A percentile compares a stretch with the other conserved stretches of the same genome.
Conservation (phyloP, 2,113 vertebrate genomes). For the Holacanthus passer region DNA sequence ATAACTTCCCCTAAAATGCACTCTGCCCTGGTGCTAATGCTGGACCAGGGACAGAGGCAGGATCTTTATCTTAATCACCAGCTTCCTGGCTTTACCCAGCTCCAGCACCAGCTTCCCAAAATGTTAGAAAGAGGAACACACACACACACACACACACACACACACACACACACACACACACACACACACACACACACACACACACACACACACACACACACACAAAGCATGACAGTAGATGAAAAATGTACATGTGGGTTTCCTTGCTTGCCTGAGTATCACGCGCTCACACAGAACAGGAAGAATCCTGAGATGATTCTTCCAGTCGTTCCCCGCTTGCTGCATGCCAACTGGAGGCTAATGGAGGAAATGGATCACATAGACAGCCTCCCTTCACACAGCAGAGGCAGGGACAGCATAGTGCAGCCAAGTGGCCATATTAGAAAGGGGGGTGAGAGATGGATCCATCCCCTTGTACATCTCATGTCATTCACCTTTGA, state of each 20-base stretch:
- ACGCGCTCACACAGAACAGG: conserved; percentile 32
- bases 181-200: background rate
- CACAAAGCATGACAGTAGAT: conserved; percentile 20
- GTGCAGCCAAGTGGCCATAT: conserved; percentile 47
- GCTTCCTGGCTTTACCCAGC: conserved; percentile 48
- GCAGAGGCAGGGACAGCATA: conserved; percentile 18
- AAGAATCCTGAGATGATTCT: conserved; percentile 58
- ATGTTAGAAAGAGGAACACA: background rate
- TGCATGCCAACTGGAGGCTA: conserved; percentile 60
- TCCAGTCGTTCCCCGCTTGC: conserved; percentile 56
- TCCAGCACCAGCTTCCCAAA: conserved; percentile 14
- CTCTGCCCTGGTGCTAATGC: conserved; percentile 21
- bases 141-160: background rate
- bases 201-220: background rate
- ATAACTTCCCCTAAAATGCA: conserved; percentile 48
- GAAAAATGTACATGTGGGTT: conserved; percentile 42
- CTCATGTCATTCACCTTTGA: conserved; percentile 37
- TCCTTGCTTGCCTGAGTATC: conserved; percentile 26
- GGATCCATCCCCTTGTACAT: conserved; percentile 37
- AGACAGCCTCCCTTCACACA: conserved; percentile 40
- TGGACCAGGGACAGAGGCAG: conserved; percentile 30
- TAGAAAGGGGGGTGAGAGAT: conserved; percentile 16
- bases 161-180: background rate
- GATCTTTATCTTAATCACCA: conserved; percentile 70
- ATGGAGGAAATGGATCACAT: conserved; percentile 57